Evolutionary conservation across 2,888 invertebrate species (phyloP).

Genomic region (Heliconius aoede): DNA sequence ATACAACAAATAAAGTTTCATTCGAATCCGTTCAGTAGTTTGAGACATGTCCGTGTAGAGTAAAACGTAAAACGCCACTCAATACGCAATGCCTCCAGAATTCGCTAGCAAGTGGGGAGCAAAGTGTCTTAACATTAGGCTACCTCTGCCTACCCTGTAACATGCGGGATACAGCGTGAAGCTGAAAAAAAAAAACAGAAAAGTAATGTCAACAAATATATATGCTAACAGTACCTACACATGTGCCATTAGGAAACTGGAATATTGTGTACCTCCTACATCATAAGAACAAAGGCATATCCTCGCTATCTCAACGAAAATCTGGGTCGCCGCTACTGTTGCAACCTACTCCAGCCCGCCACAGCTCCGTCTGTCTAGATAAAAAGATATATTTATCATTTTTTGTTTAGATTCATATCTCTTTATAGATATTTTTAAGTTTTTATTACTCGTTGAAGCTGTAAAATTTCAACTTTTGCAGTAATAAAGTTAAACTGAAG

Average conservation of each 20-base stretch:
- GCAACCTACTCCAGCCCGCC: constrained; percentile 36
- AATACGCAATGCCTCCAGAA: too few species aligned
- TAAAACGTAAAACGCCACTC: too few species aligned
- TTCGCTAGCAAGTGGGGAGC: too few species aligned
- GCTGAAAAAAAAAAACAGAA: too few species aligned
- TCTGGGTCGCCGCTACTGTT: constrained; percentile 47
- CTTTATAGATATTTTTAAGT: constrained; percentile 7
- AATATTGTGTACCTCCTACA: constrained; percentile 7
- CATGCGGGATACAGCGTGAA: too few species aligned
- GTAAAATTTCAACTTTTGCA: constrained; percentile 14
- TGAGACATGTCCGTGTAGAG: too few species aligned
- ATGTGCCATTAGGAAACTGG: constrained; percentile 6
- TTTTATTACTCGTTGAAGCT: constrained; percentile 3
- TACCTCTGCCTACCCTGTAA: too few species aligned
- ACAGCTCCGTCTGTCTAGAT: background rate
- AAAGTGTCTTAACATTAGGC: too few species aligned
- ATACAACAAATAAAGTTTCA: too few species aligned
- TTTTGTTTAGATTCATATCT: constrained; percentile 15
- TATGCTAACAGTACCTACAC: background rate
- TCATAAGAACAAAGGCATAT: constrained; percentile 43
- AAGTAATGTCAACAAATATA: too few species aligned
- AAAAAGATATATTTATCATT: constrained; percentile 9
- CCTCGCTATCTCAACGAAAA: constrained; percentile 39
- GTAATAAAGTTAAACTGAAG: constrained; percentile 13
- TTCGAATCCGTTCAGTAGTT: too few species aligned